phyloP scores from a whole-genome alignment of 1,140 invertebrate species.

The Streblospio benedicti region DNA sequence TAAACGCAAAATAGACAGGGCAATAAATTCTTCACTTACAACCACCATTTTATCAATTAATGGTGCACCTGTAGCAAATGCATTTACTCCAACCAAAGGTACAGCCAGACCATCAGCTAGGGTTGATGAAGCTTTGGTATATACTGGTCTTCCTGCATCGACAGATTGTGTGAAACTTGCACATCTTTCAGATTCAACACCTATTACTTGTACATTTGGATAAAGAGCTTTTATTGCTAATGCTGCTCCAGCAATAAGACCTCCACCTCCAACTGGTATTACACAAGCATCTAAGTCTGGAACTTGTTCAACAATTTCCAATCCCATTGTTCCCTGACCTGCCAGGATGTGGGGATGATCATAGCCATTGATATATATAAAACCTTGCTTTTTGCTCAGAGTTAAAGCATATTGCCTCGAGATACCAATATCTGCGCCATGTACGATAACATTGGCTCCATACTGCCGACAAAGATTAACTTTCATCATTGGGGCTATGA shows the following conservation, averaged over 20 bases:
- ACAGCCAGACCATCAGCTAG: constrained; percentile 84
- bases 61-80: constrained; percentile 65
- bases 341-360: constrained; percentile 89
- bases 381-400: constrained; percentile 60
- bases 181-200: constrained; percentile 83
- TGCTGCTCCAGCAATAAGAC: constrained; percentile 77
- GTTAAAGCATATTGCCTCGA: constrained; percentile 69
- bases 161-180: constrained; percentile 71
- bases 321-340: constrained; percentile 82
- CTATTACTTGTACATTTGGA: constrained; percentile 63
- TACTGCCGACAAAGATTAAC: constrained; percentile 73
- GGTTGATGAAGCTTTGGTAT: constrained; percentile 63
- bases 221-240: constrained; percentile 76
- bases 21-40: constrained; percentile 59
- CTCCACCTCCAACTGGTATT: constrained; percentile 82
- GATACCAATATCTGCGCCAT: constrained; percentile 68
- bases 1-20: constrained; percentile 74
- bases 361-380: constrained; percentile 81
- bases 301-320: constrained; percentile 80
- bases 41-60: constrained; percentile 73
- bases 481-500: constrained; percentile 68
- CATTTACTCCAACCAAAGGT: constrained; percentile 78
- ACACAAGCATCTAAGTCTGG: constrained; percentile 50
- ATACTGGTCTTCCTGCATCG: constrained; percentile 59
- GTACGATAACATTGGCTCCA: constrained; percentile 74